Evolutionary conservation across 2,888 invertebrate genomes (phyloP).

Genomic region (Synergus umbraculus): DNA sequence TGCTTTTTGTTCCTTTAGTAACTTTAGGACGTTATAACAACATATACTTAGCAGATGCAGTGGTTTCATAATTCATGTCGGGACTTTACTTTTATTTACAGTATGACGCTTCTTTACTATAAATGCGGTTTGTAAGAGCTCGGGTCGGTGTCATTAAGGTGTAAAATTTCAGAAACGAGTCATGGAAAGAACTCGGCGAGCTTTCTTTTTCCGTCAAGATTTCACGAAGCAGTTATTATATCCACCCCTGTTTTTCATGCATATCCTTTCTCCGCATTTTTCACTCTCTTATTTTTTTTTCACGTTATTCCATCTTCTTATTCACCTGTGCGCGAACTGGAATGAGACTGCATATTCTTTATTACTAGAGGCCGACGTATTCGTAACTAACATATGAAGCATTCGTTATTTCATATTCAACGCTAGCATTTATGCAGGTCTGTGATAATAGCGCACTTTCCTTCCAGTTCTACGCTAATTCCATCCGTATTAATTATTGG

Average conservation of each 20-base stretch:
- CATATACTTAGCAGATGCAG: neutral
- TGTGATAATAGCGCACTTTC: conserved; percentile 2
- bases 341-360: neutral
- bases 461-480: conserved; percentile 1
- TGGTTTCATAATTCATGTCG: neutral
- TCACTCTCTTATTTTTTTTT: neutral
- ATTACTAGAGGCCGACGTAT: neutral
- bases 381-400: neutral
- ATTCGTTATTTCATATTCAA: conserved; percentile 7
- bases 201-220: neutral
- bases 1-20: neutral
- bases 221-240: neutral
- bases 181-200: neutral
- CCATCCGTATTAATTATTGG: neutral
- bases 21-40: neutral
- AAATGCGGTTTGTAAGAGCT: neutral
- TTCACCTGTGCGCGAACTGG: neutral
- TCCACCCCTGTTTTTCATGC: neutral
- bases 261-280: neutral
- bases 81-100: neutral
- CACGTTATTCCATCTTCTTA: neutral
- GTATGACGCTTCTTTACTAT: neutral
- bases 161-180: neutral
- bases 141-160: neutral
- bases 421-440: neutral